Percentiles rank a stretch among this genome's conserved stretches.
Evolutionary conservation across 2,113 vertebrate genomes (phyloP).

Genomic region (Odontophorus gujanensis): DNA sequence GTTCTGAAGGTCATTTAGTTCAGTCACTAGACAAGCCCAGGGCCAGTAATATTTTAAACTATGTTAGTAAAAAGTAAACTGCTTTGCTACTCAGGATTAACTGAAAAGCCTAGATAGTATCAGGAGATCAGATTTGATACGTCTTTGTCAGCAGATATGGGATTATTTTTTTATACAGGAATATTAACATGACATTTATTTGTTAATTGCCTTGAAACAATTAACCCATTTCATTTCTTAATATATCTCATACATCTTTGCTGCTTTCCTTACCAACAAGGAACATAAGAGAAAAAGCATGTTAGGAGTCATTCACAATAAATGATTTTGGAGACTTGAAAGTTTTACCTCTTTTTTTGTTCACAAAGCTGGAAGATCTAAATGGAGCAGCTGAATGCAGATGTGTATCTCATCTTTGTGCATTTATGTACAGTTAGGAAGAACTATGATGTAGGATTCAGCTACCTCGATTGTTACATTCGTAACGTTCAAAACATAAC

Average conservation of each 20-base stretch:
- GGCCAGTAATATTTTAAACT: background rate
- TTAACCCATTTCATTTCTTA: background rate
- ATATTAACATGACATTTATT: background rate
- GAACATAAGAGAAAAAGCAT: background rate
- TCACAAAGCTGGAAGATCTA: background rate
- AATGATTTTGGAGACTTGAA: background rate
- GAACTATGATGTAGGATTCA: background rate
- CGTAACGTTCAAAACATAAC: background rate
- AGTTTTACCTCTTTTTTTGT: background rate
- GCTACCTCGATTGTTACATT: accelerated
- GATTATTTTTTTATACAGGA: background rate
- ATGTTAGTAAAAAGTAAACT: background rate
- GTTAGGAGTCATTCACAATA: background rate
- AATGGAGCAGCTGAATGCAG: background rate
- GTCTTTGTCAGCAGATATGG: background rate
- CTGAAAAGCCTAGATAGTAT: background rate
- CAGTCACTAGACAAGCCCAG: background rate
- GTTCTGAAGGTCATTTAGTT: background rate
- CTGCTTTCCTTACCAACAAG: background rate
- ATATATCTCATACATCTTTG: background rate
- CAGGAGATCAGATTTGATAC: background rate
- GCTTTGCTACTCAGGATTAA: background rate
- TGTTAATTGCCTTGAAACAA: conserved; percentile 14
- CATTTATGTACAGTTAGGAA: background rate
- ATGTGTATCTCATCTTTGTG: background rate